Conservation (phyloP, 2,797 vertebrate species). For the Chelmon rostratus region DNA sequence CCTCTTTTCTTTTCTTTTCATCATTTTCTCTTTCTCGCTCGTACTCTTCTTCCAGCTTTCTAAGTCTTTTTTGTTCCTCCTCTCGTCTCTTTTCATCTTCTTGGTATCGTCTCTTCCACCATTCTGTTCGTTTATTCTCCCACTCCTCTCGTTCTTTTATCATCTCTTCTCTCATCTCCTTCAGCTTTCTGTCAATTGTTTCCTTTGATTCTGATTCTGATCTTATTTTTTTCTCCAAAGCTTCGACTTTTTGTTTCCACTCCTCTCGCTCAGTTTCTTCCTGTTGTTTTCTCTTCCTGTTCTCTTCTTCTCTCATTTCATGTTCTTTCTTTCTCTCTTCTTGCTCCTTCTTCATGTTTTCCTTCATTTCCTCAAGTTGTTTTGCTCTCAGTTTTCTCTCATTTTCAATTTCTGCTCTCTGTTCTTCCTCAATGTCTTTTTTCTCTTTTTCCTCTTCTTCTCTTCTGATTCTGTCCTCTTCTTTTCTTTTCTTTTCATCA, state of each 20-base stretch:
- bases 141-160: background rate
- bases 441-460: background rate
- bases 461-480: background rate
- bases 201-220: background rate
- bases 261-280: background rate
- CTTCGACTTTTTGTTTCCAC: background rate
- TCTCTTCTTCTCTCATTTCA: background rate
- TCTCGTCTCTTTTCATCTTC: background rate
- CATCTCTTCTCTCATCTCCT: background rate
- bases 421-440: background rate
- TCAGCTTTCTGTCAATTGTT: background rate
- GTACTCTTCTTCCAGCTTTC: conserved; percentile 7
- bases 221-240: background rate
- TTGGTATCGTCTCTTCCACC: background rate
- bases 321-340: background rate
- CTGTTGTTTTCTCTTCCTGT: background rate
- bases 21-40: background rate
- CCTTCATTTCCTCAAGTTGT: background rate
- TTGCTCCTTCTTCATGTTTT: background rate
- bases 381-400: background rate
- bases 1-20: background rate
- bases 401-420: background rate
- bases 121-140: background rate
- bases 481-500: background rate
- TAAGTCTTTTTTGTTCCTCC: background rate